A percentile compares a stretch with the other conserved stretches of the same genome.
Evolutionary conservation across 2,888 invertebrate species (phyloP).

Genomic region (Rhaphigaster nebulosa): DNA sequence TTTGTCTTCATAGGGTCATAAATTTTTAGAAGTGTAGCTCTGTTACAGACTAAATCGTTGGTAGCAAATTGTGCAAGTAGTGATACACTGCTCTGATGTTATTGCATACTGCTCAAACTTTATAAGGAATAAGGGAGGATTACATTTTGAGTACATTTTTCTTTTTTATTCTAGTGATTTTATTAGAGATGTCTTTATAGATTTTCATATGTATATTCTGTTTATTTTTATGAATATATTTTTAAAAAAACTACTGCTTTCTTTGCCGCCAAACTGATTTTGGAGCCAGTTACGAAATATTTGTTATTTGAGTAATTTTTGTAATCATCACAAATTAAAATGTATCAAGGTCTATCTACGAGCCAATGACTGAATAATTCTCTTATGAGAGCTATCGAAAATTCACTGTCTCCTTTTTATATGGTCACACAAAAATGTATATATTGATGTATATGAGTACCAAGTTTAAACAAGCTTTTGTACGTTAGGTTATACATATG

Average conservation of each 20-base stretch:
- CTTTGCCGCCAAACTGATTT: background rate
- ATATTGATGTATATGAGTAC: slow-evolving; percentile 50
- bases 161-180: background rate
- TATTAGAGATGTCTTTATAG: background rate
- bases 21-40: background rate
- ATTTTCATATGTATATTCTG: background rate
- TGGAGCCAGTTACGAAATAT: background rate
- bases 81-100: slow-evolving; percentile 25
- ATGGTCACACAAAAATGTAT: slow-evolving; percentile 44
- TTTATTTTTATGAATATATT: background rate
- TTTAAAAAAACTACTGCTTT: background rate
- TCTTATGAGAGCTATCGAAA: background rate
- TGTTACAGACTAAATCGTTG: background rate
- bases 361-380: slow-evolving; percentile 36
- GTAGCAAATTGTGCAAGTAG: slow-evolving; percentile 11
- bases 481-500: slow-evolving; percentile 52
- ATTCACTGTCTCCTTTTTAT: slow-evolving; percentile 10
- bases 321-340: background rate
- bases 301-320: background rate
- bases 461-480: slow-evolving; percentile 52
- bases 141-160: background rate
- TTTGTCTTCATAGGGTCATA: background rate
- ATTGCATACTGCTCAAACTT: slow-evolving; percentile 48
- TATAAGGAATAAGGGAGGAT: background rate
- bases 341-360: background rate